phyloP scores from a whole-genome alignment of 2,888 invertebrate species.

The Drosophila sordidapex region DNA sequence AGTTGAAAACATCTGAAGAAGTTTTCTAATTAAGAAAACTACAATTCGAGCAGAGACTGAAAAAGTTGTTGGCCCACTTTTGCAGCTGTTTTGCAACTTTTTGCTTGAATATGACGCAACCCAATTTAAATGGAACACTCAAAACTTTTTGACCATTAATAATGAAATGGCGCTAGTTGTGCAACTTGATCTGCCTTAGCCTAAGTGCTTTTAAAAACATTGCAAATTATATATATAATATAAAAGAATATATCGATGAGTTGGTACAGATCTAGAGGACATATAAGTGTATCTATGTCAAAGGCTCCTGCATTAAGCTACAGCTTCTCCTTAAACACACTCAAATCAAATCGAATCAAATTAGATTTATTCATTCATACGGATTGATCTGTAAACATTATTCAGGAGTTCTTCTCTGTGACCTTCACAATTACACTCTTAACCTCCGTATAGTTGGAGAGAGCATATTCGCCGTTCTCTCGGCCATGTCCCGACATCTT shows the following conservation, averaged over 20 bases:
- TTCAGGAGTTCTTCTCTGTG: constrained; percentile 91
- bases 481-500: constrained; percentile 98
- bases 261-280: neutral
- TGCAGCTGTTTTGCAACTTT: constrained; percentile 3
- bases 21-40: constrained; percentile 40
- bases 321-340: neutral
- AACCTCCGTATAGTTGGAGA: constrained; percentile 96
- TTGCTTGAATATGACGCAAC: constrained; percentile 14
- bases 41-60: constrained; percentile 9
- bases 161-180: constrained; percentile 14
- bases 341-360: no score
- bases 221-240: neutral
- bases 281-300: neutral
- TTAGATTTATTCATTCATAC: no score
- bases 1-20: constrained; percentile 17
- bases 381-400: neutral
- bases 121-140: constrained; percentile 18
- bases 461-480: constrained; percentile 97
- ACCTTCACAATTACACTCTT: constrained; percentile 93
- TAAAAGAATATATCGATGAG: neutral
- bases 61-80: constrained; percentile 31
- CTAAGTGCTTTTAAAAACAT: constrained; percentile 4
- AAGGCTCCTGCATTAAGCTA: neutral
- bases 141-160: constrained; percentile 25
- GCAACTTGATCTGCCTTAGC: constrained; percentile 8